A percentile compares a stretch with the other conserved stretches of the same genome.
Conservation (phyloP, 2,797 vertebrate species). For the Propithecus perrieri region DNA sequence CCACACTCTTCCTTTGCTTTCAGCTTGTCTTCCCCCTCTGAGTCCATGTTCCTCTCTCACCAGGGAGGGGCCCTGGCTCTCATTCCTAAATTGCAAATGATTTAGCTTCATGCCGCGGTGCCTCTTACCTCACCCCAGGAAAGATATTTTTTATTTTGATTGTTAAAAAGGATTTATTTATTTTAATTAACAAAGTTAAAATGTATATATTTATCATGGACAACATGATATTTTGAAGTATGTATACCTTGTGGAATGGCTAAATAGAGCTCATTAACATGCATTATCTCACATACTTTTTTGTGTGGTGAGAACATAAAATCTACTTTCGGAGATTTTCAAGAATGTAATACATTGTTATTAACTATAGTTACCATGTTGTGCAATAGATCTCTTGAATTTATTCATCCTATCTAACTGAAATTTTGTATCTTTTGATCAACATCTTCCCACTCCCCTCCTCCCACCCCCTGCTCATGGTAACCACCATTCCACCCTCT, state of each 20-base stretch:
- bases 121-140: neutral
- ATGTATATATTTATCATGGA: too few relatives aligned
- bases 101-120: neutral
- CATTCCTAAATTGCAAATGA: conserved; percentile 13
- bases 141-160: neutral
- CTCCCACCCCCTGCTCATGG: neutral
- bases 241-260: too few relatives aligned
- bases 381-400: neutral
- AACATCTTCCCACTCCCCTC: neutral
- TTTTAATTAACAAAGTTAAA: neutral
- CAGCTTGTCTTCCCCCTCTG: neutral
- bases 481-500: neutral
- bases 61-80: neutral
- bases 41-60: neutral
- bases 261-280: too few relatives aligned
- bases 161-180: neutral
- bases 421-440: neutral
- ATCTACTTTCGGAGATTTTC: too few relatives aligned
- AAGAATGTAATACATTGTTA: neutral
- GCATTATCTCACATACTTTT: neutral
- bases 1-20: neutral
- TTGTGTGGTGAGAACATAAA: neutral
- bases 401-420: neutral
- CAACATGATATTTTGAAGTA: too few relatives aligned
- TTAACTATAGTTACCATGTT: neutral